phyloP scores from a whole-genome alignment of 2,797 vertebrate genomes.

The Steatocranus sp. region DNA sequence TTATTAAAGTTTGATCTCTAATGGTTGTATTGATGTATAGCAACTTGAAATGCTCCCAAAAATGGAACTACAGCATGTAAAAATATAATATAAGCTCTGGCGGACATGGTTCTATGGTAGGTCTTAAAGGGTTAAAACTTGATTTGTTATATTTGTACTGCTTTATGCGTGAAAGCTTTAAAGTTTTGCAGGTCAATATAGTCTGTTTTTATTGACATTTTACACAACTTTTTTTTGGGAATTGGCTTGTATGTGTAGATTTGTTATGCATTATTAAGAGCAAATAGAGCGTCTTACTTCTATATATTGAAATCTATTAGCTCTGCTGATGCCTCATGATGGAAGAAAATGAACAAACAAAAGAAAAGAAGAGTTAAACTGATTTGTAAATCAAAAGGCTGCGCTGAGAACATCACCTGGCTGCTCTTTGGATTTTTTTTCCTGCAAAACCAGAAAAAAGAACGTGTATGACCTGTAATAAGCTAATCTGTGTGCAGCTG shows the following conservation, averaged over 20 bases:
- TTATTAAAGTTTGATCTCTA: no score
- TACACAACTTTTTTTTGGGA: not conserved
- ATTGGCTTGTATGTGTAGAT: not conserved
- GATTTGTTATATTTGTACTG: not conserved
- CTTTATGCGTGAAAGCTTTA: not conserved
- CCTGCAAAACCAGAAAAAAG: constrained; percentile 6
- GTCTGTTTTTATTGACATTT: not conserved
- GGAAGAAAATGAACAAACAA: not conserved
- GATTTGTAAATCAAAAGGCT: constrained; percentile 45
- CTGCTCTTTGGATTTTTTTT: constrained; percentile 23
- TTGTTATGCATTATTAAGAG: not conserved
- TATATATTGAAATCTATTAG: not conserved
- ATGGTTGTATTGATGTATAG: no score
- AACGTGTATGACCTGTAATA: constrained; percentile 54
- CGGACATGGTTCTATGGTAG: no score
- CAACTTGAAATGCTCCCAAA: no score
- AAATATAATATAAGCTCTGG: no score
- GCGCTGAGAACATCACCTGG: constrained; percentile 33
- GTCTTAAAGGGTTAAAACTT: no score
- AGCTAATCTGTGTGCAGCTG: constrained; percentile 62
- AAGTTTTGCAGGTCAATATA: not conserved
- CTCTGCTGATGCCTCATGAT: not conserved
- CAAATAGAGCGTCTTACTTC: not conserved
- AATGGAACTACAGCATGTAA: no score
- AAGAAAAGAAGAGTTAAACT: not conserved